These are phyloP conservation scores for Machimus rusticus DNA, from an alignment of 2,888 invertebrate genomes.

Conservation along the genomic window DNA sequence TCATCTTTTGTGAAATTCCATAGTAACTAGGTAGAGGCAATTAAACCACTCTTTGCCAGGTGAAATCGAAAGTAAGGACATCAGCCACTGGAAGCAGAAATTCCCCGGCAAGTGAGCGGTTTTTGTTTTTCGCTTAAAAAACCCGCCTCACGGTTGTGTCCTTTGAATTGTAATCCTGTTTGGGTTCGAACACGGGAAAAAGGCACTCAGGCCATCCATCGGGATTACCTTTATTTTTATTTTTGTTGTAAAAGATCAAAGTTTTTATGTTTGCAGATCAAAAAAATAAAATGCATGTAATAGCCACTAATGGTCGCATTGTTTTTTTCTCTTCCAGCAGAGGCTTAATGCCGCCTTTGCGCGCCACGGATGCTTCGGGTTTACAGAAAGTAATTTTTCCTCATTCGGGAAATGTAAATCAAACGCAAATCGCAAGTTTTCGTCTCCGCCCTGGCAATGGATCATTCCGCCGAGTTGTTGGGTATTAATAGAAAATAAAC, in stretches of 20 bases:
- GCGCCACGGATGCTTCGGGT: background rate
- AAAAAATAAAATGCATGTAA: background rate
- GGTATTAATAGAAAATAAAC: conserved; percentile 29
- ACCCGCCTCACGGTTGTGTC: background rate
- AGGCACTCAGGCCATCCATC: background rate
- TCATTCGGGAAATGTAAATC: conserved; percentile 17
- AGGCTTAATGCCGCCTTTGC: background rate
- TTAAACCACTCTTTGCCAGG: background rate
- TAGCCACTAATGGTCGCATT: conserved; percentile 12
- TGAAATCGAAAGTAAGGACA: background rate
- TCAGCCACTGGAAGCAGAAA: background rate
- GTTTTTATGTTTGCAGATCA: conserved; percentile 12
- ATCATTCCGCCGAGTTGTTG: conserved; percentile 1
- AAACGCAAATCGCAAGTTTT: conserved; percentile 14
- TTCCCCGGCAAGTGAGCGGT: background rate
- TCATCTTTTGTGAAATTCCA: background rate
- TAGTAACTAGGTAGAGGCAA: background rate
- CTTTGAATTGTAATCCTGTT: background rate
- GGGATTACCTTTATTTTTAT: background rate
- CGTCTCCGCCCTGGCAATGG: conserved; percentile 35
- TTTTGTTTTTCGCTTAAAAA: background rate
- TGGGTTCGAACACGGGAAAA: background rate
- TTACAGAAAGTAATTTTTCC: conserved; percentile 7
- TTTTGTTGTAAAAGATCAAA: conserved; percentile 29
- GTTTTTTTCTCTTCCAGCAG: background rate